Percentiles rank a stretch among this genome's conserved stretches.
phyloP scores from a whole-genome alignment of 2,113 vertebrate species.

The Aptenodytes forsteri region DNA sequence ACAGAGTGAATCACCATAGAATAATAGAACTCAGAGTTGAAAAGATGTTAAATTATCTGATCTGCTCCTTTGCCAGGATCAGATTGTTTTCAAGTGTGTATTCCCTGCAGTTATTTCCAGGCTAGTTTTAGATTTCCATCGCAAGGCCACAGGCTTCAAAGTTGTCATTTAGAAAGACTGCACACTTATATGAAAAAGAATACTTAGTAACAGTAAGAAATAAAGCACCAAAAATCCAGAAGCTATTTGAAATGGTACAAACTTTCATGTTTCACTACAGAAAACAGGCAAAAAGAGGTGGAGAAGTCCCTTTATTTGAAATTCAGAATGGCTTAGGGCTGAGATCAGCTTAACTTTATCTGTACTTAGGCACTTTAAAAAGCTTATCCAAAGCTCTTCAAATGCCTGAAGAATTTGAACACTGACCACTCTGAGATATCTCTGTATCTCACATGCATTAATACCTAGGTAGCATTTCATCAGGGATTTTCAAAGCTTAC shows the following conservation, averaged over 20 bases:
- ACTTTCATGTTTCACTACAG: neutral
- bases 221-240: neutral
- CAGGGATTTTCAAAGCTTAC: neutral
- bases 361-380: neutral
- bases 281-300: neutral
- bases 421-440: neutral
- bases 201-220: neutral
- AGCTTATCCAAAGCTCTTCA: neutral
- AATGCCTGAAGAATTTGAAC: neutral
- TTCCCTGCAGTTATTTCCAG: neutral
- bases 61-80: neutral
- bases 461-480: neutral
- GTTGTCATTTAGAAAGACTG: neutral
- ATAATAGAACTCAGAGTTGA: neutral
- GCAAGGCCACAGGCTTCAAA: neutral
- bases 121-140: neutral
- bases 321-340: neutral
- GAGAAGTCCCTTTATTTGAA: neutral
- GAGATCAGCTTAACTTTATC: neutral
- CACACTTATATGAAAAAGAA: neutral
- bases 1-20: neutral
- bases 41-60: neutral
- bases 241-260: neutral
- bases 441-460: neutral
- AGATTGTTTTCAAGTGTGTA: neutral